Evolutionary conservation across 1,140 invertebrate species (phyloP).

Genomic region (Hyphantria cunea): DNA sequence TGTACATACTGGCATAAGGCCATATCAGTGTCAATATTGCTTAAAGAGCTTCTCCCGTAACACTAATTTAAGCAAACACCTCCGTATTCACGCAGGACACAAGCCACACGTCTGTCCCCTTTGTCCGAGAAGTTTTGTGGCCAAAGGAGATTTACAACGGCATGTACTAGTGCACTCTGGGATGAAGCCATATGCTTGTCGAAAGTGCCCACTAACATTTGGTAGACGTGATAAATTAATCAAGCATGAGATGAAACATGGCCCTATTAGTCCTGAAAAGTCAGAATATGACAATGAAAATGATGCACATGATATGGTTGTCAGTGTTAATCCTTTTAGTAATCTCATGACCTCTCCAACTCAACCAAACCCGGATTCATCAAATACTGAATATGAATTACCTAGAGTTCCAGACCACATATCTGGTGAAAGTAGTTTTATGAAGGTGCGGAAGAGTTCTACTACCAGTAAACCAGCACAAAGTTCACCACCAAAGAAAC

Average conservation of each 20-base stretch:
- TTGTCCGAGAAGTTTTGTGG: conserved; percentile 88
- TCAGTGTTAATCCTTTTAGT: conserved; percentile 83
- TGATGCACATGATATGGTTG: conserved; percentile 81
- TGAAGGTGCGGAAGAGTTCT: conserved; percentile 62
- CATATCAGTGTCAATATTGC: conserved; percentile 86
- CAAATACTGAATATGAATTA: conserved; percentile 66
- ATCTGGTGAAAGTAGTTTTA: conserved; percentile 78
- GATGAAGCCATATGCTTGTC: conserved; percentile 86
- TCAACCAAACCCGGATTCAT: conserved; percentile 51
- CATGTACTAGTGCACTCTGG: conserved; percentile 88
- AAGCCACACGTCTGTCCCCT: conserved; percentile 88
- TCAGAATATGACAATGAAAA: conserved; percentile 54
- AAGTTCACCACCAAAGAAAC: conserved; percentile 58
- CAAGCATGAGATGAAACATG: conserved; percentile 83
- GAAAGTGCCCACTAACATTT: conserved; percentile 86
- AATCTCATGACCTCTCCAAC: conserved; percentile 64
- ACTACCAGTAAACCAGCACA: conserved; percentile 50
- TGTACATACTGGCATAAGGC: conserved; percentile 88
- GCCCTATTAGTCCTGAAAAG: conserved; percentile 48
- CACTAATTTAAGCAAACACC: conserved; percentile 93
- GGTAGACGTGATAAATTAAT: conserved; percentile 84
- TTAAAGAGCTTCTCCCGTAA: conserved; percentile 87
- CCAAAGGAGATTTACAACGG: conserved; percentile 85
- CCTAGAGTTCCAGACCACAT: conserved; percentile 81
- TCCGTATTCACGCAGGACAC: conserved; percentile 87